Evolutionary conservation across 2,797 vertebrate genomes (phyloP), one percentile per base, ranked within the genome.

Genomic region (Neosilurus hyrtlii): DNA sequence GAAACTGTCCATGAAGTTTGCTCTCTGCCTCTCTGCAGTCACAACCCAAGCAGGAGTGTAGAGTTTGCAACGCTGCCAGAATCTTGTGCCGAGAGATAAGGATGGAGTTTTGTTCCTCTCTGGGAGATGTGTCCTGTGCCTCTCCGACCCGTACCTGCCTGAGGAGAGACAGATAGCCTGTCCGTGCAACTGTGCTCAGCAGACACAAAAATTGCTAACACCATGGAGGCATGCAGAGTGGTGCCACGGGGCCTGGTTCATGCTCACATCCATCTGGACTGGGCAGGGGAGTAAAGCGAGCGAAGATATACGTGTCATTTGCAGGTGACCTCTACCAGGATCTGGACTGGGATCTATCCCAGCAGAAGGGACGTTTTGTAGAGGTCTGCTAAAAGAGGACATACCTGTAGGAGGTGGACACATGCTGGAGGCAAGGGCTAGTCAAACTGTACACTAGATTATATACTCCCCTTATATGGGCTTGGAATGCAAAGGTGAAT

Each of bases 191-290:
- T 83, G 84, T 84, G 84, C 88, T 89, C 74, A 83, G 77, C 84
- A 51, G 83, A 88, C 83, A 81, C 80, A 76, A 82, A 88, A 90
- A 86, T 88, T 87, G 83, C 71, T 56, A 67, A 49, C 68, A 65
- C 80, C 22, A 43, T 61, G 52, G 82, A 66, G 79, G 77, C 70
- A 30, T 18, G 43, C 43, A 12, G 16, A 30, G 0, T 0, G 49
- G 79, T 52, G 84, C 83, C 81, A 82, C 80, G 61, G 71, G 86
- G 77, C 68, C 59, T 49, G 76, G 68, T 78, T 87, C 84, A 84
- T 62, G 85, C 87, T 83, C 79, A n/a, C 56, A 43, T 63, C 86
- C 88, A 89, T 86, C 87, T 87, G 86, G 79, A 71, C 67, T 68
- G 24, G 82, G 56, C 78, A 68, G 67, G 67, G 22, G 22, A 73